Conservation (phyloP, 2,888 invertebrate species). For the Tipula helvola region DNA sequence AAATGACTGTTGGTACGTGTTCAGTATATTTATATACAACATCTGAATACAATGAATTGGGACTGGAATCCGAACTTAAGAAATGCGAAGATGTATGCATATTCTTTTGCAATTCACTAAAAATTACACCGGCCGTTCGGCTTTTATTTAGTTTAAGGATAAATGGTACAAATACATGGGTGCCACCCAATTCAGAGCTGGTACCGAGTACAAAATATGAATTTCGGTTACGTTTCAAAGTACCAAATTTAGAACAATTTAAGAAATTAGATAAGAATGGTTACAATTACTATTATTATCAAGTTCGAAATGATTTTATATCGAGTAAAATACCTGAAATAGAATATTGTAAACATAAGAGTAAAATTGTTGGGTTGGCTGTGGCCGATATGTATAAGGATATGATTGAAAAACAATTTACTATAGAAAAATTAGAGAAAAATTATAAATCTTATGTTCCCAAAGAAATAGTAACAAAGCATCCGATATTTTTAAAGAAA, state of each 20-base stretch:
- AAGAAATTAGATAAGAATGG: constrained; percentile 51
- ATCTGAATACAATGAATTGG: constrained; percentile 23
- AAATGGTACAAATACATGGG: constrained; percentile 51
- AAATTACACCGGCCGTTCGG: constrained; percentile 62
- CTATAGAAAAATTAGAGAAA: constrained; percentile 54
- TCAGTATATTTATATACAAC: constrained; percentile 27
- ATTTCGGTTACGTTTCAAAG: constrained; percentile 70
- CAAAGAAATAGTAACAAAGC: constrained; percentile 59
- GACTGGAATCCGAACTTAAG: constrained; percentile 24
- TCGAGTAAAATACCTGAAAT: constrained; percentile 68
- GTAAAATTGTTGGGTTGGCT: constrained; percentile 69
- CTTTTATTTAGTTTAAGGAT: constrained; percentile 66
- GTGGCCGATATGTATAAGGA: constrained; percentile 80
- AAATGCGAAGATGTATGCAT: constrained; percentile 57
- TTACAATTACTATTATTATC: constrained; percentile 76
- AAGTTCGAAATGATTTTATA: constrained; percentile 70
- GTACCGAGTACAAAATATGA: constrained; percentile 46
- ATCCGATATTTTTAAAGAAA: constrained; percentile 62
- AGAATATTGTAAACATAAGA: constrained; percentile 61
- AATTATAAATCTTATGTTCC: constrained; percentile 78
- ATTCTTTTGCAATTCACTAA: constrained; percentile 53
- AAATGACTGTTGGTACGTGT: constrained; percentile 16
- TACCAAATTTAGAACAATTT: constrained; percentile 32
- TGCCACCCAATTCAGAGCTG: constrained; percentile 49
- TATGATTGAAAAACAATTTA: constrained; percentile 58